A percentile compares a stretch with the other conserved stretches of the same genome.
These are phyloP conservation scores for Platycercus adscitus DNA, from an alignment of 2,113 vertebrate species.

Conservation along the genomic window DNA sequence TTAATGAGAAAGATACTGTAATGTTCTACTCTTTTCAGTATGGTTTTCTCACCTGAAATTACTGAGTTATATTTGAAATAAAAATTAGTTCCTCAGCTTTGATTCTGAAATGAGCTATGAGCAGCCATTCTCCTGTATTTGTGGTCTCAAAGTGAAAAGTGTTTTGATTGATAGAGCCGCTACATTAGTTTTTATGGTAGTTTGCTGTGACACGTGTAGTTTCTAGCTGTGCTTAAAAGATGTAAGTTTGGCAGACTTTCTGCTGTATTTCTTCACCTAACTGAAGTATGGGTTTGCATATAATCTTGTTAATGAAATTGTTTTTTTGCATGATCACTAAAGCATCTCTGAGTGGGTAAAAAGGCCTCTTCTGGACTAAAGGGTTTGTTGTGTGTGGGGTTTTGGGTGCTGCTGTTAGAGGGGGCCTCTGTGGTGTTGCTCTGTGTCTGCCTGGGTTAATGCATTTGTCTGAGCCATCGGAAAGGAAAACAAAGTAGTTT, in stretches of 20 bases:
- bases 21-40: not conserved
- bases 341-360: not conserved
- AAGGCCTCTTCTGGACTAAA: not conserved
- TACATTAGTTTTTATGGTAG: not conserved
- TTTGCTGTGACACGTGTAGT: not conserved
- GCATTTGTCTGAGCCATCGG: accelerated
- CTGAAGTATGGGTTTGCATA: not conserved
- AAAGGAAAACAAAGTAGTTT: not conserved
- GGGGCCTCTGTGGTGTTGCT: accelerated
- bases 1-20: not conserved
- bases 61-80: not conserved
- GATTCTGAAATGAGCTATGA: not conserved
- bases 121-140: not conserved
- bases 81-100: not conserved
- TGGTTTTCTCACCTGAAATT: conserved; percentile 15
- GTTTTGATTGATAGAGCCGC: not conserved
- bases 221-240: not conserved
- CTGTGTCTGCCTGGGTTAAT: accelerated
- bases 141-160: not conserved
- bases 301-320: conserved; percentile 19
- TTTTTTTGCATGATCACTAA: not conserved
- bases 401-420: not conserved
- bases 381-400: accelerated
- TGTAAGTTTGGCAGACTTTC: not conserved
- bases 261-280: not conserved